These are phyloP conservation scores for Pantala flavescens DNA, from an alignment of 1,140 invertebrate species.

Conservation along the genomic window DNA sequence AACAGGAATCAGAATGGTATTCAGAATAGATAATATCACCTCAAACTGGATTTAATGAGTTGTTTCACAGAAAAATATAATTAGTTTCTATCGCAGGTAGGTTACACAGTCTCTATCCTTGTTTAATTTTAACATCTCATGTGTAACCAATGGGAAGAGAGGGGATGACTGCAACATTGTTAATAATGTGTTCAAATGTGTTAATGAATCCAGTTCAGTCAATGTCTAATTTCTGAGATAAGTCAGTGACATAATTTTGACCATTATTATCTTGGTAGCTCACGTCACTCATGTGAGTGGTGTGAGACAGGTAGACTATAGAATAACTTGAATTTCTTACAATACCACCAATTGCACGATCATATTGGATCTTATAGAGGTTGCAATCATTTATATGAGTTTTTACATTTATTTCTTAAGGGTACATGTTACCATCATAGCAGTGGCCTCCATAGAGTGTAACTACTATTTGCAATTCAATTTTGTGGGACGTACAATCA, in stretches of 20 bases:
- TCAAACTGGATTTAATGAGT: no score
- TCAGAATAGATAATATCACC: no score
- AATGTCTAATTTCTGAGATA: background rate
- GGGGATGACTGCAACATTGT: background rate
- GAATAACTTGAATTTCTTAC: background rate
- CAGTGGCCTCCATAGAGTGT: conserved; percentile 3
- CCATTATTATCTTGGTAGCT: conserved; percentile 2
- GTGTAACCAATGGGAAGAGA: background rate
- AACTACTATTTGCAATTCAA: background rate
- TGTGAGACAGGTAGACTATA: background rate
- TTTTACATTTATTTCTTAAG: conserved; percentile 5
- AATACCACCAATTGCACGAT: background rate
- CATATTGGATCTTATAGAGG: background rate
- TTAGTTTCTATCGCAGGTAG: no score
- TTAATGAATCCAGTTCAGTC: background rate
- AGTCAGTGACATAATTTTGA: background rate
- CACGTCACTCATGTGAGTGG: background rate
- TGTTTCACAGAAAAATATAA: no score
- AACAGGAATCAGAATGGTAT: no score
- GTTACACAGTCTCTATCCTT: background rate
- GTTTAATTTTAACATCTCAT: background rate
- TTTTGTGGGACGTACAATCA: conserved; percentile 7
- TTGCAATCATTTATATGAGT: conserved; percentile 4
- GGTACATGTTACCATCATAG: background rate
- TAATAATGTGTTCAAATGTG: background rate